phyloP scores from a whole-genome alignment of 1,140 invertebrate species.

The Vollenhovia emeryi region DNA sequence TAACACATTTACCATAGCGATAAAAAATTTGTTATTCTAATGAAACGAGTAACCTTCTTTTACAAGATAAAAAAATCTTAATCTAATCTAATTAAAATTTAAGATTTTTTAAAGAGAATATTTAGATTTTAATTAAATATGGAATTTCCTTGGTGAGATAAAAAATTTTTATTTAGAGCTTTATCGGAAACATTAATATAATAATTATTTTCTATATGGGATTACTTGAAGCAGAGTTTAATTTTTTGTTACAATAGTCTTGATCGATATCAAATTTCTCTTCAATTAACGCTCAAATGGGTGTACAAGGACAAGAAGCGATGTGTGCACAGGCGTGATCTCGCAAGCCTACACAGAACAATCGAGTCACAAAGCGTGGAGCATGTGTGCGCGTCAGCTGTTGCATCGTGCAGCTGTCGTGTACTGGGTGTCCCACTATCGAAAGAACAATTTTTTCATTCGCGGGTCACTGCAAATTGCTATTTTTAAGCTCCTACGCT shows the following conservation, averaged over 20 bases:
- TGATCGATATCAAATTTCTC: conserved; percentile 14
- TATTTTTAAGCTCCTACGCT: not conserved
- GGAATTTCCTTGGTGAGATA: not conserved
- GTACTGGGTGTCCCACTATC: conserved; percentile 29
- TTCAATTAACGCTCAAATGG: conserved; percentile 28
- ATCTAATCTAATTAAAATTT: not conserved
- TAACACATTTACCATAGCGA: not conserved
- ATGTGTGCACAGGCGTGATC: not conserved
- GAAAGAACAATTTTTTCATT: not conserved
- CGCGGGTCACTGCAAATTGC: conserved; percentile 14
- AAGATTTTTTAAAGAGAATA: not conserved
- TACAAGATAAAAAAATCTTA: not conserved
- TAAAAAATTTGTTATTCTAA: not conserved
- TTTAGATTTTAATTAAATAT: not conserved
- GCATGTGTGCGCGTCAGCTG: conserved; percentile 72
- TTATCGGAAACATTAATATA: not conserved
- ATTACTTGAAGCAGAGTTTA: not conserved
- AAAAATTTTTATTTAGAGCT: not conserved
- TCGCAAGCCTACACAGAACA: conserved; percentile 14
- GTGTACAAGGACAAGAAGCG: not conserved
- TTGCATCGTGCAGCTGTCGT: conserved; percentile 73
- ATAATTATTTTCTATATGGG: not conserved
- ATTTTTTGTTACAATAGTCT: not conserved
- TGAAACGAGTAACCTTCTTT: not conserved
- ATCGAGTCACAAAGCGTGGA: conserved; percentile 38